Conservation (phyloP, 2,888 invertebrate species). For the Nemoura dubitans region DNA sequence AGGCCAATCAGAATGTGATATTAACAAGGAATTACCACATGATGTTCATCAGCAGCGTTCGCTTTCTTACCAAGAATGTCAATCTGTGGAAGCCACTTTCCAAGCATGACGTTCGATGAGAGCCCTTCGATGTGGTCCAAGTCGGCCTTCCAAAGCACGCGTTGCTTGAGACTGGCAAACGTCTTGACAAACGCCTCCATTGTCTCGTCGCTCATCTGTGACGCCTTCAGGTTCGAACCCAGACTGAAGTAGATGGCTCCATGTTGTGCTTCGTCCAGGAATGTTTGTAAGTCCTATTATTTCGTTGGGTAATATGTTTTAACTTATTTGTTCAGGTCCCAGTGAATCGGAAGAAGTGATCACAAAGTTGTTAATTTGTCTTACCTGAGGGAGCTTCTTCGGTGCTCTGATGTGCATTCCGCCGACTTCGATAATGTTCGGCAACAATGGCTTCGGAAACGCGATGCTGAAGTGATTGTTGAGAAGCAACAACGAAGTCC, state of each 20-base stretch:
- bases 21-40: too few relatives aligned
- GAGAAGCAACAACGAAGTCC: slow-evolving; percentile 53
- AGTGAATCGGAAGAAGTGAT: not conserved
- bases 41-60: too few relatives aligned
- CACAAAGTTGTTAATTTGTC: not conserved
- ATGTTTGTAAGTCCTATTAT: slow-evolving; percentile 58
- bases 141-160: slow-evolving; percentile 62
- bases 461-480: slow-evolving; percentile 57
- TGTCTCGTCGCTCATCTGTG: slow-evolving; percentile 57
- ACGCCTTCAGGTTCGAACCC: slow-evolving; percentile 61
- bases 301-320: not conserved
- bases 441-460: slow-evolving; percentile 58
- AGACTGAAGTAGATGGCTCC: slow-evolving; percentile 65
- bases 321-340: not conserved
- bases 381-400: slow-evolving; percentile 57
- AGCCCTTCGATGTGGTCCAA: slow-evolving; percentile 53
- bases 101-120: slow-evolving; percentile 62
- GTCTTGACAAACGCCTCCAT: slow-evolving; percentile 58
- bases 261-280: slow-evolving; percentile 60
- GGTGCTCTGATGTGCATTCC: slow-evolving; percentile 59
- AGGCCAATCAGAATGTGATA: slow-evolving; percentile 30
- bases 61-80: slow-evolving; percentile 66
- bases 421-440: slow-evolving; percentile 59
- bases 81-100: slow-evolving; percentile 75
- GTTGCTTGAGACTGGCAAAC: slow-evolving; percentile 61